phyloP scores from a whole-genome alignment of 2,797 vertebrate species.

The Chiroxiphia lanceolata region DNA sequence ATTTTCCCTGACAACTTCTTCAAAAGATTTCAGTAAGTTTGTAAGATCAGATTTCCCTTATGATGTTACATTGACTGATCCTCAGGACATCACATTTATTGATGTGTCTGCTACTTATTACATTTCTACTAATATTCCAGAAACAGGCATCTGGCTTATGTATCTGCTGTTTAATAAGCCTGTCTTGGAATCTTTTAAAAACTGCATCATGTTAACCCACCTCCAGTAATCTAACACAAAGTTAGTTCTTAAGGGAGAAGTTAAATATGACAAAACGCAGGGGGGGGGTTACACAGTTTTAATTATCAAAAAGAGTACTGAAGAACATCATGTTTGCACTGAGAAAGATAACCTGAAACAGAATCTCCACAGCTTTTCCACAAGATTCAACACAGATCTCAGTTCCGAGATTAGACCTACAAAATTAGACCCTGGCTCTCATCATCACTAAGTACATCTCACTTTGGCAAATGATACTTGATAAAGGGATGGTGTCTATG shows the following conservation, averaged over 20 bases:
- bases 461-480: neutral
- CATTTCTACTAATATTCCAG: neutral
- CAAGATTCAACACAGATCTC: neutral
- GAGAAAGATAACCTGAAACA: neutral
- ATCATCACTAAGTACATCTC: neutral
- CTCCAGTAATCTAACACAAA: neutral
- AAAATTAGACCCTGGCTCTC: conserved; percentile 7
- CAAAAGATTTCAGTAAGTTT: neutral
- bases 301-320: neutral
- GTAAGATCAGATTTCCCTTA: neutral
- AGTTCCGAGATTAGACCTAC: neutral
- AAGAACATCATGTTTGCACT: neutral
- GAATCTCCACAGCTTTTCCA: neutral
- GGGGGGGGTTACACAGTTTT: neutral
- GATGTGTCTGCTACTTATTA: neutral
- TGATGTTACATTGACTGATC: neutral
- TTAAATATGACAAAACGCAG: neutral
- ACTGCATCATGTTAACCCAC: neutral
- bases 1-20: neutral
- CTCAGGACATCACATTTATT: neutral
- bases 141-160: neutral
- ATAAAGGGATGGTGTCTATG: neutral
- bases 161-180: neutral
- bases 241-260: neutral
- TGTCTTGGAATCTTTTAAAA: neutral